phyloP scores from a whole-genome alignment of 2,113 vertebrate species.

The Dasyurus viverrinus region DNA sequence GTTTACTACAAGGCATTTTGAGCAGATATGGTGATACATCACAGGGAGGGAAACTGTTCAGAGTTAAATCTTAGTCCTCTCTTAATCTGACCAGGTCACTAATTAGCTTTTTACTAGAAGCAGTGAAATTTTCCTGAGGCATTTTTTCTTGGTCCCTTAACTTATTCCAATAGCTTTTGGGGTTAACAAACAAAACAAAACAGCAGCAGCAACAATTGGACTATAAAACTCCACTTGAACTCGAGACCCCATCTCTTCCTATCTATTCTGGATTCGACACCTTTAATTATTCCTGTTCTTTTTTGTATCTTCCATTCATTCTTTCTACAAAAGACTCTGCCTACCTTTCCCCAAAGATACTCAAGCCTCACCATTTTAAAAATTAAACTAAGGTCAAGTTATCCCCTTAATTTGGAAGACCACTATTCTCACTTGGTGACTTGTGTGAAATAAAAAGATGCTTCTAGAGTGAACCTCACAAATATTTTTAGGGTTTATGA shows the following conservation, averaged over 20 bases:
- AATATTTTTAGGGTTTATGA: neutral
- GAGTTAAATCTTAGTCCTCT: slow-evolving; percentile 38
- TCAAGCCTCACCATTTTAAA: neutral
- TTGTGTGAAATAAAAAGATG: neutral
- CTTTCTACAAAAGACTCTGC: neutral
- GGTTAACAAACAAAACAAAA: neutral
- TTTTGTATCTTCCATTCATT: neutral
- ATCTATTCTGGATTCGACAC: neutral
- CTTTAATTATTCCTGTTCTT: neutral
- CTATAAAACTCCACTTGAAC: slow-evolving; percentile 40
- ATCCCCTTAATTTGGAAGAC: neutral
- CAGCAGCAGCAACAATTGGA: neutral
- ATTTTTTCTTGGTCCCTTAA: neutral
- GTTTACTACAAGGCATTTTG: slow-evolving; percentile 62
- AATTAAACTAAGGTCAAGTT: neutral
- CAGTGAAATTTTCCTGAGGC: neutral
- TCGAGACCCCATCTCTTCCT: slow-evolving; percentile 6
- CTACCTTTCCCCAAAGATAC: slow-evolving; percentile 2
- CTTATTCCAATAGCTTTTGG: slow-evolving; percentile 17
- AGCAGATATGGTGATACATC: slow-evolving; percentile 14
- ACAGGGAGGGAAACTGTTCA: slow-evolving; percentile 38
- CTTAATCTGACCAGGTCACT: slow-evolving; percentile 41
- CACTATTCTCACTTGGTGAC: neutral
- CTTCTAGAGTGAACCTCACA: neutral
- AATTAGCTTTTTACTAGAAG: neutral